phyloP scores from a whole-genome alignment of 2,113 vertebrate species.

The Chamaetylas fuelleborni region DNA sequence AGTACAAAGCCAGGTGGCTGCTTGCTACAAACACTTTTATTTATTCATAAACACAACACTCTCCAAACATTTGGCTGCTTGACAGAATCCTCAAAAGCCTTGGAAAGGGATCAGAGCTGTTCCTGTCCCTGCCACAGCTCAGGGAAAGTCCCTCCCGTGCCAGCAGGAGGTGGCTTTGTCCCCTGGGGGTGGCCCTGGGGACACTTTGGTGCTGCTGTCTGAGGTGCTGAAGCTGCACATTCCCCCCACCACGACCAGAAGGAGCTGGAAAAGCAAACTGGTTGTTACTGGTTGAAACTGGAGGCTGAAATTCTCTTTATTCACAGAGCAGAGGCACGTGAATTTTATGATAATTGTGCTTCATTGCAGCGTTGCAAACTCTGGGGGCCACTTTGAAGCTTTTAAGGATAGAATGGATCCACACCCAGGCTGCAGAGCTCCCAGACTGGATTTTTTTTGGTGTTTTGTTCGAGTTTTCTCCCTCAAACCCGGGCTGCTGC shows the following conservation, averaged over 20 bases:
- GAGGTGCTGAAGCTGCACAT: constrained; percentile 1
- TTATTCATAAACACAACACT: not conserved
- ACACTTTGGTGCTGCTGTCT: not conserved
- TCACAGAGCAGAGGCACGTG: rapidly evolving
- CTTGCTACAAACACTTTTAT: not conserved
- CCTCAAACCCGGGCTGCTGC: not conserved
- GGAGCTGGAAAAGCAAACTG: not conserved
- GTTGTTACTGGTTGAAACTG: not conserved
- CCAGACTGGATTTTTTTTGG: not conserved
- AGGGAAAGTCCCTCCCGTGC: rapidly evolving
- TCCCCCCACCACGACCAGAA: not conserved
- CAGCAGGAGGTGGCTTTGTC: not conserved
- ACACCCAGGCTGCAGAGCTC: not conserved
- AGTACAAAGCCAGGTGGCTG: not conserved
- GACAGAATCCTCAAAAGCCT: not conserved
- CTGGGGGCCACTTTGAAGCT: not conserved
- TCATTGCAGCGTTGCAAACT: not conserved
- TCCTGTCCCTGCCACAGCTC: not conserved
- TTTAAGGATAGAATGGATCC: not conserved
- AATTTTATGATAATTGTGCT: rapidly evolving
- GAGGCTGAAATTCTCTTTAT: not conserved
- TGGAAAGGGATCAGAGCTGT: not conserved
- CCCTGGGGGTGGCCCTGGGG: rapidly evolving
- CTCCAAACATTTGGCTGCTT: not conserved
- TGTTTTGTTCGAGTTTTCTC: not conserved